Percentiles rank a stretch among this genome's conserved stretches.
Evolutionary conservation across 2,113 vertebrate genomes (phyloP).

Genomic region (Toxotes jaculatrix): DNA sequence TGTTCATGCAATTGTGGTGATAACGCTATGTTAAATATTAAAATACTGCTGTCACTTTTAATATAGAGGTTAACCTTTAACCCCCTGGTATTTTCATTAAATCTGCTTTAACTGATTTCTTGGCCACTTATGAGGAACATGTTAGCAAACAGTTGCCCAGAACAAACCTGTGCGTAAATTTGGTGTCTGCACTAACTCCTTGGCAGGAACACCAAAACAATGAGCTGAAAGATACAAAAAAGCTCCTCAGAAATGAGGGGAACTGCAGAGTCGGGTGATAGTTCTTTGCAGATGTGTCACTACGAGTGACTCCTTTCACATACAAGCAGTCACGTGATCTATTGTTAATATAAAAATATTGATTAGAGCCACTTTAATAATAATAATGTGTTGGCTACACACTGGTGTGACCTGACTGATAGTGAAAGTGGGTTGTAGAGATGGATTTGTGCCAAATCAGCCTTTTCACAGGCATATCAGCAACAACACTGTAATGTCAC

Average conservation of each 20-base stretch:
- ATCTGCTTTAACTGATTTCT: neutral
- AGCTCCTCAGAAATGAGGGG: neutral
- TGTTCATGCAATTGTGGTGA: neutral
- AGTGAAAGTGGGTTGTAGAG: neutral
- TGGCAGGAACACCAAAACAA: neutral
- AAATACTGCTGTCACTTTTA: neutral
- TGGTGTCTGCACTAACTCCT: neutral
- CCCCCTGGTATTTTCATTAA: slow-evolving; percentile 1
- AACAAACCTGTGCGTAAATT: neutral
- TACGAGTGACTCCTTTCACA: neutral
- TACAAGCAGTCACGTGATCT: neutral
- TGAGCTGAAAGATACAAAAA: neutral
- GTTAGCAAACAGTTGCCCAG: neutral
- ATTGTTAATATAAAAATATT: neutral
- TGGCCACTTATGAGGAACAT: neutral
- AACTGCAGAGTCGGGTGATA: neutral
- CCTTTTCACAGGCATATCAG: neutral
- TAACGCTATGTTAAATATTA: neutral
- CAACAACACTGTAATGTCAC: neutral
- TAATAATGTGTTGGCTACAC: neutral
- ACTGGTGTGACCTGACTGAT: neutral
- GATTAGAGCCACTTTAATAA: neutral
- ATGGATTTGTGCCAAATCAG: neutral
- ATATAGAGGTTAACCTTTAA: neutral
- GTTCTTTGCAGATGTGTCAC: too few species aligned